These are phyloP conservation scores for Actinostola sp. DNA, from an alignment of 92 coral and sea anemone genomes.

Conservation along the genomic window DNA sequence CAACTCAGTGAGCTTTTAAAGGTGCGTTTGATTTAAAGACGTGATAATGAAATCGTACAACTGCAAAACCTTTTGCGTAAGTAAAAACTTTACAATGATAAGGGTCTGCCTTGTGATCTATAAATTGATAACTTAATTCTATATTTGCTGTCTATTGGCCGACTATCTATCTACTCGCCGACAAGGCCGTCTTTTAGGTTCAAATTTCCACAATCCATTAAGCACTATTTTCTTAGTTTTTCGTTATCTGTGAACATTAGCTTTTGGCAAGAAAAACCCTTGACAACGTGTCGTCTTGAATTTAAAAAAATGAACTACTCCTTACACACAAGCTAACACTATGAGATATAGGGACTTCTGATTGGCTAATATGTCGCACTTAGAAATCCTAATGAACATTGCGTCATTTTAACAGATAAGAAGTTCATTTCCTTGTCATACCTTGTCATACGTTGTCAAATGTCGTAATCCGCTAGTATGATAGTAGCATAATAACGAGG, in stretches of 20 bases:
- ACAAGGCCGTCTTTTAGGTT: background rate
- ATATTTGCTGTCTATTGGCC: background rate
- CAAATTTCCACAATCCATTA: conserved; percentile 2
- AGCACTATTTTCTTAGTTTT: background rate
- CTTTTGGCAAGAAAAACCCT: background rate
- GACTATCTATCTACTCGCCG: background rate
- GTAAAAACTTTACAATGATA: background rate
- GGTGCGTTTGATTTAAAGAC: conserved; percentile 8
- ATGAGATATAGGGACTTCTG: too few species aligned
- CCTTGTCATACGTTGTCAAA: background rate
- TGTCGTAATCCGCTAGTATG: background rate
- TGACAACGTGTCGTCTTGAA: background rate
- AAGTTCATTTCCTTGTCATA: background rate
- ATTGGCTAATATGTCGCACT: too few species aligned
- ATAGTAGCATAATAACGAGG: background rate
- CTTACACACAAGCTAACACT: too few species aligned
- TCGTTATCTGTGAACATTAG: background rate
- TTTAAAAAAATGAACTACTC: too few species aligned
- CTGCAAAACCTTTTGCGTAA: background rate
- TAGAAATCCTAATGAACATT: background rate
- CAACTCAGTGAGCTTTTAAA: background rate
- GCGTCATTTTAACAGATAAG: conserved; percentile 5
- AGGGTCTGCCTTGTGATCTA: background rate
- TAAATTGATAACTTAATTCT: background rate
- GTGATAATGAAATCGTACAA: conserved; percentile 4